Base-by-base conservation (phyloP, 2,888 invertebrate species). In the Xestobium rufovillosum region DNA sequence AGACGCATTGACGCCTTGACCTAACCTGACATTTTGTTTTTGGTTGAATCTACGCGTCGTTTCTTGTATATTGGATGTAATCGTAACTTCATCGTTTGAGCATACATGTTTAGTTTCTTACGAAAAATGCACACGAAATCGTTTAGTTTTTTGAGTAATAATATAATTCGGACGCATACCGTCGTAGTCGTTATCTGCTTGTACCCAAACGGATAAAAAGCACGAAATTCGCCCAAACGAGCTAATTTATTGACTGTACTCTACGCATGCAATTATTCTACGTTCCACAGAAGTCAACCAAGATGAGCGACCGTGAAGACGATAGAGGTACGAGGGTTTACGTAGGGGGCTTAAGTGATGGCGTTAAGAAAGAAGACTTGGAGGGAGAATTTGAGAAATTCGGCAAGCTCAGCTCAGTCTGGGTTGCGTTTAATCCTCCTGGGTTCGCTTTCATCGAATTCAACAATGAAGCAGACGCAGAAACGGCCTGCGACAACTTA, bases 361-460 rank as follows among this genome's bases (percentile, higher is more conserved):
- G 81, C 62, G 82, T 90, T 63, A 89, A 88, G 70, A 90, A 90
- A 63, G 91, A 91, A 68, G 90, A 91, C 66, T 71, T 92, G 48
- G 90, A 91, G 66, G 76, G 79, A 60, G 87, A 90, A 68, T 91
- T 91, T 66, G 84, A 86, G 58, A 89, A 89, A 70, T 91, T 82
- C 67, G 91, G 91, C 53, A 89, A 89, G 71, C 73, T 91, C 52
- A 88, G 85, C 70, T 86, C 85, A 53, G 89, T 90, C 49, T 91
- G 90, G 90, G 88, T 87, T 53, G 90, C 91, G 51, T 85, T 90
- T 66, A 90, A 91, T 68, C 91, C 91, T 51, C 90, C 90, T 51
- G 90, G 91, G 59, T 92, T 91, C 69, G 91, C 90, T 47, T 91
- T 91, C 72, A 86, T 91, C 65, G 90, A 91, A 70, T 92, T 89